A percentile compares a stretch with the other conserved stretches of the same genome.
Evolutionary conservation across 2,797 vertebrate species (phyloP).

Genomic region (Helarctos malayanus): DNA sequence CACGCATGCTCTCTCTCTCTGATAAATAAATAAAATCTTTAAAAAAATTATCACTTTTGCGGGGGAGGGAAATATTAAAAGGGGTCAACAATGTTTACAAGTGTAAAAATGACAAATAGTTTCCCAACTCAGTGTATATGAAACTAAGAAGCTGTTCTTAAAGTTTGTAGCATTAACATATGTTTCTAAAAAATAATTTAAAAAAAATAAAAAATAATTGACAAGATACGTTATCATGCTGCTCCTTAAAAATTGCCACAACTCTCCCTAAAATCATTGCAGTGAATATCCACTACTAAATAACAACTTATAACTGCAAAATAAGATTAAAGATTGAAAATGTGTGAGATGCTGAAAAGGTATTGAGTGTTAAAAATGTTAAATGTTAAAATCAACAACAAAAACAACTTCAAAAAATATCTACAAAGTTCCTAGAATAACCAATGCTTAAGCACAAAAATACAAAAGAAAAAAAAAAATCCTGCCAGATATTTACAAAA

Average conservation of each 20-base stretch:
- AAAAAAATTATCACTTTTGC: not conserved
- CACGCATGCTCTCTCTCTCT: no score
- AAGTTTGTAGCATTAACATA: not conserved
- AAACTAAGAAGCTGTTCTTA: conserved; percentile 33
- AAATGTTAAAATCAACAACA: not conserved
- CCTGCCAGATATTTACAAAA: not conserved
- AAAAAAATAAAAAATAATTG: not conserved
- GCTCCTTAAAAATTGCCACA: not conserved
- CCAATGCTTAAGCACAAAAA: not conserved
- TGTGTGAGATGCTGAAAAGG: not conserved
- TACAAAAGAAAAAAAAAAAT: not conserved
- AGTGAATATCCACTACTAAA: not conserved
- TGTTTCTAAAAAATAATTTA: not conserved
- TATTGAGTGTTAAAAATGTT: conserved; percentile 21
- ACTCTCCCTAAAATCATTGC: not conserved
- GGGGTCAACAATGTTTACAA: not conserved
- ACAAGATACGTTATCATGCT: not conserved
- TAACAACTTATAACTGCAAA: conserved; percentile 38
- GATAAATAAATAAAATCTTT: not conserved
- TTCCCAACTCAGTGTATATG: not conserved
- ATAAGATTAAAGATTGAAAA: conserved; percentile 52
- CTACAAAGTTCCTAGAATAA: not conserved
- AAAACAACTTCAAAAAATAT: not conserved
- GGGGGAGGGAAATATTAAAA: not conserved
- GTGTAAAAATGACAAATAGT: not conserved